Percentiles rank a stretch among this genome's conserved stretches.
These are phyloP conservation scores for Drosophila kokeensis DNA, from an alignment of 2,888 invertebrate genomes.

Conservation along the genomic window DNA sequence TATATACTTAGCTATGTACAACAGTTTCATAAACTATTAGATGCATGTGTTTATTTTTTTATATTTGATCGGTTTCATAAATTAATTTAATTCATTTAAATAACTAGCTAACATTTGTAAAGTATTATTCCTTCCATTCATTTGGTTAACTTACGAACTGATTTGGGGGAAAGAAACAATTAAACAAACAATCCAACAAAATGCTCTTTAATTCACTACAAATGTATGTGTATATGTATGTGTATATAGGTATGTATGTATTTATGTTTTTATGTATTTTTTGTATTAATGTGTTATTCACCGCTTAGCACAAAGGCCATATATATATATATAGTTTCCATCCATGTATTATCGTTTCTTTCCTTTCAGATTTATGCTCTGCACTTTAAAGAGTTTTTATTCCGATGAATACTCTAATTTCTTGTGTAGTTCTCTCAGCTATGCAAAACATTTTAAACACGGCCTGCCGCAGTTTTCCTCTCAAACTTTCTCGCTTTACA, in stretches of 20 bases:
- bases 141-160: constrained; percentile 46
- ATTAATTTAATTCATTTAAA: constrained; percentile 72
- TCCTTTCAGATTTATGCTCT: constrained; percentile 36
- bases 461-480: constrained; percentile 61
- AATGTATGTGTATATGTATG: constrained; percentile 37
- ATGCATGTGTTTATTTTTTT: constrained; percentile 38
- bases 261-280: constrained; percentile 16
- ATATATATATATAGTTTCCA: constrained; percentile 35
- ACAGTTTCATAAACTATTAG: constrained; percentile 77
- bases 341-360: constrained; percentile 21
- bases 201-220: constrained; percentile 47
- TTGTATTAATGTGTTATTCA: constrained; percentile 17
- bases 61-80: constrained; percentile 42
- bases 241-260: constrained; percentile 18
- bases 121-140: constrained; percentile 25
- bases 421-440: constrained; percentile 24
- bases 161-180: constrained; percentile 20
- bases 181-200: constrained; percentile 70
- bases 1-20: constrained; percentile 69
- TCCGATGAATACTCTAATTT: constrained; percentile 6
- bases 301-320: constrained; percentile 59
- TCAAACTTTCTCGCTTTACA: constrained; percentile 36
- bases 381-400: constrained; percentile 12
- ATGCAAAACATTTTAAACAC: constrained; percentile 60
- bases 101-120: constrained; percentile 78